Conservation (phyloP, 2,113 vertebrate genomes). For the Oncorhynchus keta region DNA sequence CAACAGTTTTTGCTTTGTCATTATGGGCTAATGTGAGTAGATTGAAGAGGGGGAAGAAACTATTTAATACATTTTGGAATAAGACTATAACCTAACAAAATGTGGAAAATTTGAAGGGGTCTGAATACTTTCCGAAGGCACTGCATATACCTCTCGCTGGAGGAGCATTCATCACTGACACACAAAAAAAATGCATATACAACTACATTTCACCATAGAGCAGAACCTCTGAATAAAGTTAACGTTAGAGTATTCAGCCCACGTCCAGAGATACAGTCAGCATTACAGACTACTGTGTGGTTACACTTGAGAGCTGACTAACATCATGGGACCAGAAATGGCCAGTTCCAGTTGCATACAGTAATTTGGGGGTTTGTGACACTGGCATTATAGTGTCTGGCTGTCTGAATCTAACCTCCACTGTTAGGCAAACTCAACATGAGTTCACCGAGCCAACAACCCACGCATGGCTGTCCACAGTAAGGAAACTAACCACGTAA, state of each 20-base stretch:
- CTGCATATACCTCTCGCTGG: slow-evolving; percentile 35
- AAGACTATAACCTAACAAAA: too few relatives aligned
- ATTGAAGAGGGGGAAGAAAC: too few relatives aligned
- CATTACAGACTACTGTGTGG: slow-evolving; percentile 32
- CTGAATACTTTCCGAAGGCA: too few relatives aligned
- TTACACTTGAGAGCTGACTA: slow-evolving; percentile 5
- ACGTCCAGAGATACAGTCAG: slow-evolving; percentile 46
- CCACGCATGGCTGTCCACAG: slow-evolving; percentile 54
- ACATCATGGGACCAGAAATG: slow-evolving; percentile 61
- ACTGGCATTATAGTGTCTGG: slow-evolving; percentile 72
- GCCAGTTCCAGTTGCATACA: slow-evolving; percentile 65
- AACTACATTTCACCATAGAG: slow-evolving; percentile 64
- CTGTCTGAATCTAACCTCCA: slow-evolving; percentile 68
- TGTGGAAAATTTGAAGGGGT: too few relatives aligned
- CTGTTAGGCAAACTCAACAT: slow-evolving; percentile 55
- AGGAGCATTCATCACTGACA: slow-evolving; percentile 69
- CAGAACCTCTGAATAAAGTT: slow-evolving; percentile 58
- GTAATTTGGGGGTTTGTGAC: slow-evolving; percentile 68
- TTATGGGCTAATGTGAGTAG: too few relatives aligned
- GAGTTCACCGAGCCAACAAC: slow-evolving; percentile 65
- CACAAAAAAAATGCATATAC: slow-evolving; percentile 38
- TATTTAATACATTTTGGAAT: too few relatives aligned
- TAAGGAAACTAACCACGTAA: slow-evolving; percentile 60
- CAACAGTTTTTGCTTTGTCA: too few relatives aligned
- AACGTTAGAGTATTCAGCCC: slow-evolving; percentile 36